Conservation (phyloP, 2,113 vertebrate species). For the Rousettus leschenaultii region DNA sequence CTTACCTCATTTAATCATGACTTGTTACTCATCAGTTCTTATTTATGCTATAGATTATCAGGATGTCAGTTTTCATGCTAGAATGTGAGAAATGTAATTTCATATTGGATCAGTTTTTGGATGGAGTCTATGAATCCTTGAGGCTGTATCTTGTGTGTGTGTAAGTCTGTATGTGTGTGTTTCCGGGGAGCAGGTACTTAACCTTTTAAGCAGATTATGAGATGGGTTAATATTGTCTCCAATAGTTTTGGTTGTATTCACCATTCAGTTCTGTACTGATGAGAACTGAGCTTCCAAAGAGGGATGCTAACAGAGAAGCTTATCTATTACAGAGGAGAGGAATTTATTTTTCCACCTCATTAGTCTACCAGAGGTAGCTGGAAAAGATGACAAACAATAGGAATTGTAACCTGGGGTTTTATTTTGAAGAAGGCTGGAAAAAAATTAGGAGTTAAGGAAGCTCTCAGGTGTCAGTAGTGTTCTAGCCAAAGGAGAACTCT, state of each 20-base stretch:
- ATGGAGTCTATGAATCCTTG: not conserved
- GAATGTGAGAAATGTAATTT: not conserved
- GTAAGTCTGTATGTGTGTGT: not conserved
- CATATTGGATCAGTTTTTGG: not conserved
- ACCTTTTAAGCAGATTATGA: not conserved
- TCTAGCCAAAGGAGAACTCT: not conserved
- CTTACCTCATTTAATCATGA: not conserved
- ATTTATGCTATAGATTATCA: not conserved
- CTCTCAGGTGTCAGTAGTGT: not conserved
- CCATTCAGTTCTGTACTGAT: not conserved
- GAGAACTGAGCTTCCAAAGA: not conserved
- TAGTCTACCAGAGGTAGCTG: not conserved
- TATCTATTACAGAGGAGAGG: not conserved
- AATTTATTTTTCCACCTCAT: not conserved
- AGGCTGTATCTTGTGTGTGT: not conserved
- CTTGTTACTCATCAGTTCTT: not conserved
- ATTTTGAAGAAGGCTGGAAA: not conserved
- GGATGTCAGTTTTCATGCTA: not conserved
- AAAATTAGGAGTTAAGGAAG: not conserved
- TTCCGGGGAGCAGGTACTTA: not conserved
- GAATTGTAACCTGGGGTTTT: not conserved
- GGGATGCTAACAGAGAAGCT: not conserved
- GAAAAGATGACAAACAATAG: not conserved
- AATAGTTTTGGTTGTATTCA: not conserved
- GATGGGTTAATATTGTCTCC: not conserved